These are phyloP conservation scores for Leiothrix lutea DNA, from an alignment of 2,113 vertebrate species.

Conservation along the genomic window DNA sequence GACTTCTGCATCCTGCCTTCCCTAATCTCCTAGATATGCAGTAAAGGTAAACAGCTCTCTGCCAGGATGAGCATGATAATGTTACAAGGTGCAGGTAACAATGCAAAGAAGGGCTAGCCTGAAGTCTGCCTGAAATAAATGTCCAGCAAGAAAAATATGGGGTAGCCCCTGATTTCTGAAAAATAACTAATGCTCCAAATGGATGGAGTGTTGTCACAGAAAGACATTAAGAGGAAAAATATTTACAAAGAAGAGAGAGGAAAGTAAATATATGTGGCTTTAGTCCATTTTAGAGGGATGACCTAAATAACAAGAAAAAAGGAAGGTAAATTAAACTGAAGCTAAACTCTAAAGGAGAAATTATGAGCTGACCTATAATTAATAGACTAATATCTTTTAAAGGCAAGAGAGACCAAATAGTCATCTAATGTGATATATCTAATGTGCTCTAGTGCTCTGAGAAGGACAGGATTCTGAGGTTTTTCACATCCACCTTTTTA, in stretches of 20 bases:
- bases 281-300: neutral
- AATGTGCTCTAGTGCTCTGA: neutral
- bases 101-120: neutral
- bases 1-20: neutral
- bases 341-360: neutral
- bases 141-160: neutral
- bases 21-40: neutral
- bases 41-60: neutral
- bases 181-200: neutral
- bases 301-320: neutral
- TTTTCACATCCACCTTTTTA: neutral
- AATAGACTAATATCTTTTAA: constrained; percentile 4
- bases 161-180: neutral
- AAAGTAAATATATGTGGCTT: neutral
- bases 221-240: neutral
- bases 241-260: neutral
- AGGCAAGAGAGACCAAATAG: neutral
- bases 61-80: neutral
- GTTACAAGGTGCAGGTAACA: neutral
- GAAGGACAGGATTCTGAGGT: neutral
- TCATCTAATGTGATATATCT: neutral
- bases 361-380: neutral
- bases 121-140: neutral
- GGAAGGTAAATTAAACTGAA: constrained; percentile 3
- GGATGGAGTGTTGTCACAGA: neutral